A percentile compares a stretch with the other conserved stretches of the same genome.
Conservation (phyloP, 1,140 invertebrate genomes). For the Hetaerina americana region DNA sequence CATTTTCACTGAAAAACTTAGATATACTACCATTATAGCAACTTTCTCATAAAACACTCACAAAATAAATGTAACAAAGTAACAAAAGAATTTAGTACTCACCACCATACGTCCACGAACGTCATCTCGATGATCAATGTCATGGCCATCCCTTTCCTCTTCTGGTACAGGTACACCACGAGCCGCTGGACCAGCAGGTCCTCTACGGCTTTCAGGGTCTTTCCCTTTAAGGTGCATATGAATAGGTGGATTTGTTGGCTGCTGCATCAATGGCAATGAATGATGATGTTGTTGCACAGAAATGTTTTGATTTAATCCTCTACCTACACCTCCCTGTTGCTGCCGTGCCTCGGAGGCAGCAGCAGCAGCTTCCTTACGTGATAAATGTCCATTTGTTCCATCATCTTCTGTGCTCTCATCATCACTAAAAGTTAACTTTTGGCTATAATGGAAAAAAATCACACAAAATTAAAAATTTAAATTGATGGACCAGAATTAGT, state of each 20-base stretch:
- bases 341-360: neutral
- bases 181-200: neutral
- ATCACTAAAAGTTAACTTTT: constrained; percentile 87
- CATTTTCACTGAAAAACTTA: too few relatives aligned
- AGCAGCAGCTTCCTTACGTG: neutral
- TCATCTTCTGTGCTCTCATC: constrained; percentile 44
- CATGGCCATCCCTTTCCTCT: neutral
- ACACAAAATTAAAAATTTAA: neutral
- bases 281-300: neutral
- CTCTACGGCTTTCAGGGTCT: neutral
- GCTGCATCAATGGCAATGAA: neutral
- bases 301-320: neutral
- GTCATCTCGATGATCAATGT: neutral
- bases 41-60: too few relatives aligned
- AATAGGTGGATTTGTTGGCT: neutral
- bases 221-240: neutral
- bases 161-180: too few relatives aligned
- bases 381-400: constrained; percentile 11
- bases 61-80: too few relatives aligned
- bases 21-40: too few relatives aligned
- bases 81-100: too few relatives aligned
- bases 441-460: constrained; percentile 34
- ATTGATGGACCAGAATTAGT: too few relatives aligned
- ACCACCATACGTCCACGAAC: neutral
- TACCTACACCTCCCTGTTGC: neutral